phyloP scores from a whole-genome alignment of 2,888 invertebrate genomes.

The Drosophila eohydei region DNA sequence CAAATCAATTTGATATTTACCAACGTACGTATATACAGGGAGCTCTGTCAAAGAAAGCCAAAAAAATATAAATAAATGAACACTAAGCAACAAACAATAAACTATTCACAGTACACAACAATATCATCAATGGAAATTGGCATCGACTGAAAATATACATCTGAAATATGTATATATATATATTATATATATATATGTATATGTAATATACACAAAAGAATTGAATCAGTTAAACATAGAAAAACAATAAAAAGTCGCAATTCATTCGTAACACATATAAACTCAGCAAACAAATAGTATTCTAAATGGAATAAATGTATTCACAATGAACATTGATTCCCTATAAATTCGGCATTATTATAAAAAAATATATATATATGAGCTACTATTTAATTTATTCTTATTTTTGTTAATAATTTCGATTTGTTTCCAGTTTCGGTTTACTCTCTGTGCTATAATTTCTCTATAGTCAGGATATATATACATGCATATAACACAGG shows the following conservation, averaged over 20 bases:
- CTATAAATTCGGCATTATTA: slow-evolving; percentile 17
- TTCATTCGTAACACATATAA: slow-evolving; percentile 5
- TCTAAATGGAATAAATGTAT: slow-evolving; percentile 29
- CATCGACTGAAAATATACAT: slow-evolving; percentile 20
- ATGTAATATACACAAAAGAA: slow-evolving; percentile 19
- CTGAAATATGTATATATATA: background rate
- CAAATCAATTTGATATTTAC: slow-evolving; percentile 44
- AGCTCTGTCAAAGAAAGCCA: slow-evolving; percentile 76
- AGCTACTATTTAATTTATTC: slow-evolving; percentile 22
- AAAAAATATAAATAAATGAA: slow-evolving; percentile 34
- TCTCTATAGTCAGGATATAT: slow-evolving; percentile 28
- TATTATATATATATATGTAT: slow-evolving; percentile 8
- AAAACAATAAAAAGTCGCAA: slow-evolving; percentile 1
- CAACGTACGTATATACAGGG: slow-evolving; percentile 64
- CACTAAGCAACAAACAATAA: slow-evolving; percentile 53
- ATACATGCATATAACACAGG: slow-evolving; percentile 13
- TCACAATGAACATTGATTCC: slow-evolving; percentile 13
- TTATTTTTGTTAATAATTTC: slow-evolving; percentile 31
- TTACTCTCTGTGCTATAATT: slow-evolving; percentile 49
- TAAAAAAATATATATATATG: slow-evolving; percentile 23
- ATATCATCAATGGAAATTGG: slow-evolving; percentile 60
- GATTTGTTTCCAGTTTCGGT: slow-evolving; percentile 35
- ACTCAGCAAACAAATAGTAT: slow-evolving; percentile 10
- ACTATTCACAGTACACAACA: slow-evolving; percentile 45
- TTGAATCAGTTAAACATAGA: slow-evolving; percentile 16